A percentile compares a stretch with the other conserved stretches of the same genome.
phyloP scores from a whole-genome alignment of 2,113 vertebrate genomes.

The Monarcha castaneiventris region DNA sequence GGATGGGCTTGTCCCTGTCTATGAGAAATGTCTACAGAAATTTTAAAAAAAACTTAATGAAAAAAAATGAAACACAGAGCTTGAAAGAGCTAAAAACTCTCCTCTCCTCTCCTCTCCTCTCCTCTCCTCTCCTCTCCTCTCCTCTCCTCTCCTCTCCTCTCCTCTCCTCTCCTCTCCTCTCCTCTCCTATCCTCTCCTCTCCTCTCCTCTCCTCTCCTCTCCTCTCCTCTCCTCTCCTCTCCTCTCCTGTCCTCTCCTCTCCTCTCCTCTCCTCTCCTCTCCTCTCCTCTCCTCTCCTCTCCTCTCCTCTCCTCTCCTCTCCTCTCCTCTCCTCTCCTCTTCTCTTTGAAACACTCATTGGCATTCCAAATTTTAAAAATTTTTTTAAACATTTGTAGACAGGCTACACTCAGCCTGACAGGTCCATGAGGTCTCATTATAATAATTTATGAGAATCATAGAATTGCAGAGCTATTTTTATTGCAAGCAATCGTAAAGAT shows the following conservation, averaged over 20 bases:
- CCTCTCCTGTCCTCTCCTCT: too few relatives aligned
- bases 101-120: too few relatives aligned
- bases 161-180: too few relatives aligned
- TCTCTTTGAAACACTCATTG: not conserved
- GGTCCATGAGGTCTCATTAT: not conserved
- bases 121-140: too few relatives aligned
- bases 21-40: not conserved
- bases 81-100: not conserved
- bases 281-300: too few relatives aligned
- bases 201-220: too few relatives aligned
- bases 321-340: too few relatives aligned
- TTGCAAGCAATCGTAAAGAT: not conserved
- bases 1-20: not conserved
- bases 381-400: not conserved
- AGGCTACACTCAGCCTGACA: not conserved
- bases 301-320: too few relatives aligned
- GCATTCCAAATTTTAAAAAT: not conserved
- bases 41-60: not conserved
- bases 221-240: too few relatives aligned
- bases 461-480: not conserved
- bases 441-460: not conserved
- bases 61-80: not conserved
- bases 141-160: too few relatives aligned
- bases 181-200: accelerated
- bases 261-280: too few relatives aligned